Conservation (phyloP, 2,113 vertebrate species). For the Elaphurus davidianus region DNA sequence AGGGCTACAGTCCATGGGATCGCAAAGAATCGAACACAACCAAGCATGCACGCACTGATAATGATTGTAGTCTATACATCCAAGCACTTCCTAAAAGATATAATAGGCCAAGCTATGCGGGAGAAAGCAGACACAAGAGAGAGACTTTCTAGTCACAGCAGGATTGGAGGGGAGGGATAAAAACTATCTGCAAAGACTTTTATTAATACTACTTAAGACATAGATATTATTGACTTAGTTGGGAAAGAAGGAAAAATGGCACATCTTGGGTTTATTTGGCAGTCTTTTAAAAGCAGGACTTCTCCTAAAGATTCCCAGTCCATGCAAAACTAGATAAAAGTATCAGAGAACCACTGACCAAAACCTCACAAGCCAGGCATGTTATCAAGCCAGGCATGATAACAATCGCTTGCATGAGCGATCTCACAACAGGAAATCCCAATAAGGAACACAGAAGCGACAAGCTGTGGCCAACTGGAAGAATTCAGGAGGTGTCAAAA, state of each 20-base stretch:
- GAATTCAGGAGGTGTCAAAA: neutral
- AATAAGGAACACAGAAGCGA: neutral
- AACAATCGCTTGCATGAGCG: neutral
- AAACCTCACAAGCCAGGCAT: neutral
- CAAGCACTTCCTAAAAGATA: neutral
- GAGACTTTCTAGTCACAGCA: neutral
- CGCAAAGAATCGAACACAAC: neutral
- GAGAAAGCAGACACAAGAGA: neutral
- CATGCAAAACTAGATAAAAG: neutral
- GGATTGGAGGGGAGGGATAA: neutral
- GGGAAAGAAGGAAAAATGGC: neutral
- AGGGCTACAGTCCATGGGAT: neutral
- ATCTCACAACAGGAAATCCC: neutral
- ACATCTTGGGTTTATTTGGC: neutral
- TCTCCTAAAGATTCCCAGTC: neutral
- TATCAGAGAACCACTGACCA: neutral
- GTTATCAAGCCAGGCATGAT: neutral
- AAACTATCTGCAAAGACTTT: neutral
- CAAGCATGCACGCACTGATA: neutral
- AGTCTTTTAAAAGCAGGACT: conserved; percentile 4
- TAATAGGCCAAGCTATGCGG: neutral
- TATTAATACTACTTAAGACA: neutral
- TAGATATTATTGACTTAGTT: neutral
- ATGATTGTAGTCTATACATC: neutral
- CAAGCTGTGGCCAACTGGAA: neutral